Evolutionary conservation across 2,113 vertebrate species (phyloP), one percentile per base, ranked within the genome.

Genomic region (Taurulus bubalis): DNA sequence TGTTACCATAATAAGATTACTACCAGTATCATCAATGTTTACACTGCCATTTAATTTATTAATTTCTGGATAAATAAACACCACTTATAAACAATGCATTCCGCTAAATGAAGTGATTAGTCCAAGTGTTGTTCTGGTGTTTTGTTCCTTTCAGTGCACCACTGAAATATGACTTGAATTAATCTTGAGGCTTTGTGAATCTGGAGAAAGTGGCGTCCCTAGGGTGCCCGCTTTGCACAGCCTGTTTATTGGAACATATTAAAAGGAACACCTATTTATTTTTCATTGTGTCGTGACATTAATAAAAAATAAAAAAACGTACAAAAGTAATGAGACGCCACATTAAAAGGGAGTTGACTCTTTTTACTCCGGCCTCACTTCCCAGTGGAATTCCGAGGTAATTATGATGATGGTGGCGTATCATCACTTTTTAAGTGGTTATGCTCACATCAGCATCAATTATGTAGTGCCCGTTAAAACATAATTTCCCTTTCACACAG

Each of bases 141-240:
- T 8, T 22, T n/a, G 30, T 82, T 80, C 78, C 55, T 71, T 60
- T 22, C 58, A 64, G 20, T 71, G 63, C 7, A 42, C 62, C 49
- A 9, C 49, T 32, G 69, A 80, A 87, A 81, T 77, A 79, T 62
- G 51, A 83, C 77, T 83, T 24, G 62, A 85, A 88, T 91, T 87
- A 88, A 87, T 90, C 59, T 71, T 9, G 10, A 55, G 53, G 65
- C 53, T 77, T 66, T 74, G 47, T 38, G 64, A 60, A 84, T 26
- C 26, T 36, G 53, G 63, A 82, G 71, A 76, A 86, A 64, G 67
- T 3, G 65, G 55, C 9, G 16, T 88, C 88, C 86, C 86, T 32
- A 9, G 83, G 76, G 83, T 67, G 40, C 14, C 14, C 15, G 38
- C 63, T 71, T 60, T 78, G 84, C 84, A 82, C 65, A 56, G 22